Base-by-base conservation (phyloP, 2,888 invertebrate species). In the Drosophila limbata region DNA sequence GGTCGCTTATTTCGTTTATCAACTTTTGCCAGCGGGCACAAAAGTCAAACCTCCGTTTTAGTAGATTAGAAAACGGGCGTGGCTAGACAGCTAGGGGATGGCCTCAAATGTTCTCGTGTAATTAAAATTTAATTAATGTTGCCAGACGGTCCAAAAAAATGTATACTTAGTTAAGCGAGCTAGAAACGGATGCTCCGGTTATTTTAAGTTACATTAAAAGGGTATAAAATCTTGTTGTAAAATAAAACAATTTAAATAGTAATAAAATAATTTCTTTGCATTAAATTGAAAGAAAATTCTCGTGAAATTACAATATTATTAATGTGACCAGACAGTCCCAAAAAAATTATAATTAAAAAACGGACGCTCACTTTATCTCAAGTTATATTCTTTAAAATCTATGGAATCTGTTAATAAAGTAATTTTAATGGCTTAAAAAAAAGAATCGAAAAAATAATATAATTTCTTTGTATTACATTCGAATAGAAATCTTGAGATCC, bases 221-320 rank as follows among this genome's bases (percentile, higher is more conserved):
- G n/a, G n/a, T n/a, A n/a, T n/a, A n/a, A n/a, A n/a, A n/a, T n/a
- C n/a, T n/a, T n/a, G n/a, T n/a, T n/a, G n/a, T n/a, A n/a, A n/a
- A n/a, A n/a, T n/a, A n/a, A n/a, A n/a, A n/a, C n/a, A n/a, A n/a
- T n/a, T n/a, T n/a, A n/a, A n/a, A n/a, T n/a, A n/a, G n/a, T n/a
- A n/a, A n/a, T n/a, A n/a, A n/a, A n/a, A n/a, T n/a, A n/a, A n/a
- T n/a, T n/a, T n/a, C n/a, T n/a, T n/a, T n/a, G n/a, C n/a, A n/a
- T n/a, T n/a, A n/a, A n/a, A n/a, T n/a, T n/a, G n/a, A n/a, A n/a
- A n/a, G n/a, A n/a, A n/a, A n/a, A n/a, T 69, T 73, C 66, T 64
- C 62, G 60, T 67, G 75, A 68, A 78, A 78, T 78, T 78, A 75
- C 75, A 75, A 67, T 73, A 65, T 67, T 77, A 77, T 66, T 72